Evolutionary conservation across 1,140 invertebrate genomes (phyloP).

Genomic region (Episyrphus balteatus): DNA sequence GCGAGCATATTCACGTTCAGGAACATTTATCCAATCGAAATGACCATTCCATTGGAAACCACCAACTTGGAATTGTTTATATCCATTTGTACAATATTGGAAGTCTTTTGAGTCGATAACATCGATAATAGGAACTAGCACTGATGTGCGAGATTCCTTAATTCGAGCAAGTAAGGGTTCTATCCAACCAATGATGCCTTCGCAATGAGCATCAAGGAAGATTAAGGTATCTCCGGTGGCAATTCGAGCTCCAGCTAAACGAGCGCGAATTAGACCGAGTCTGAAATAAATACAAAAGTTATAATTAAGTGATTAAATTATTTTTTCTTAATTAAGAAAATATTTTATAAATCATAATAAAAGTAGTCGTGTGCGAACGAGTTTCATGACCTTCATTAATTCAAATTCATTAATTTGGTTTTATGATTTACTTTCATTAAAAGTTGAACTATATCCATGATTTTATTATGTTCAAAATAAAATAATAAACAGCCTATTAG

Average conservation of each 20-base stretch:
- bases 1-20: slow-evolving; percentile 53
- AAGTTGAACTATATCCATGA: too few relatives aligned
- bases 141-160: slow-evolving; percentile 62
- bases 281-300: slow-evolving; percentile 22
- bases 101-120: slow-evolving; percentile 80
- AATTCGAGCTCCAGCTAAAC: slow-evolving; percentile 64
- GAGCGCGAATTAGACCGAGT: slow-evolving; percentile 73
- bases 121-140: slow-evolving; percentile 88
- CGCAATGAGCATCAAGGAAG: slow-evolving; percentile 95
- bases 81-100: slow-evolving; percentile 59
- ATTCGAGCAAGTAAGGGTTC: slow-evolving; percentile 78
- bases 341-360: not conserved
- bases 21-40: slow-evolving; percentile 81
- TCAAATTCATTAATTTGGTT: too few relatives aligned
- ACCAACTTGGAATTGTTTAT: slow-evolving; percentile 56
- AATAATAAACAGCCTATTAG: too few relatives aligned
- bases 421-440: too few relatives aligned
- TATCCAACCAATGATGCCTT: slow-evolving; percentile 71
- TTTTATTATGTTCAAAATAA: too few relatives aligned
- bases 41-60: slow-evolving; percentile 86
- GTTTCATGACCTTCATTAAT: too few relatives aligned
- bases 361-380: too few relatives aligned
- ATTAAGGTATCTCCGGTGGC: slow-evolving; percentile 75
- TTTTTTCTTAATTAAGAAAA: slow-evolving; percentile 22
- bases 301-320: slow-evolving; percentile 10